Base-by-base conservation (phyloP, 2,113 vertebrate genomes). In the Verasper variegatus region DNA sequence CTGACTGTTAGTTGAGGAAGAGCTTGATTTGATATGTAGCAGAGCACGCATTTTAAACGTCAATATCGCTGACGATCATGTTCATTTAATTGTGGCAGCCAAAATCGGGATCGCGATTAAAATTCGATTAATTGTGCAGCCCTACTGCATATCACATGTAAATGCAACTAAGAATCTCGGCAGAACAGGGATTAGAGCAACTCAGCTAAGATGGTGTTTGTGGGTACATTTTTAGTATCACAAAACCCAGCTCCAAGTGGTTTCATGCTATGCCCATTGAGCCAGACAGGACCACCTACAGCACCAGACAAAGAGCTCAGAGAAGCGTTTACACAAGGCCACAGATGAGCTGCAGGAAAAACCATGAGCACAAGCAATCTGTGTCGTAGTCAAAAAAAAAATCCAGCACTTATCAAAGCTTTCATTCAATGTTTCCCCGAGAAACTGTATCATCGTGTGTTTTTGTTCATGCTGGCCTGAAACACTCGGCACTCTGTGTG, bases 211-310 rank as follows among this genome's bases (percentile, higher is more conserved):
- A 21, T 66, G 68, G 5, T n/a, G 37, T 67, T n/a, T 62, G 26
- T 51, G 24, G 14, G 23, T 24, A 24, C 76, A 63, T 80, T 80
- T 83, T 73, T 80, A 69, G 49, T n/a, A 52, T 71, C 37, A 68
- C n/a, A 47, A 80, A 35, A 35, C 20, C 66, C 49, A 26, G 24
- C 66, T 59, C 23, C 49, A 62, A 35, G 51, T 49, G 80, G 80
- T 83, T 83, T 72, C 37, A 71, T 31, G 74, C 60, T 74, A 24
- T 60, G 68, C 45, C 47, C 61, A 4, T 62, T 61, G 37, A 62
- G 74, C 62, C 55, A 84, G 71, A 74, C 78, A 0, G 82, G 76
- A 82, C 76, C 82, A 68, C 82, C 86, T 62, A 62, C 83, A 49
- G 69, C 77, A 58, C 3, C 80, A 83, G 80, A 83, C 80, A 78